Percentiles rank a stretch among this genome's conserved stretches.
Conservation (phyloP, 2,888 invertebrate species). For the Gymnosoma rotundatum region DNA sequence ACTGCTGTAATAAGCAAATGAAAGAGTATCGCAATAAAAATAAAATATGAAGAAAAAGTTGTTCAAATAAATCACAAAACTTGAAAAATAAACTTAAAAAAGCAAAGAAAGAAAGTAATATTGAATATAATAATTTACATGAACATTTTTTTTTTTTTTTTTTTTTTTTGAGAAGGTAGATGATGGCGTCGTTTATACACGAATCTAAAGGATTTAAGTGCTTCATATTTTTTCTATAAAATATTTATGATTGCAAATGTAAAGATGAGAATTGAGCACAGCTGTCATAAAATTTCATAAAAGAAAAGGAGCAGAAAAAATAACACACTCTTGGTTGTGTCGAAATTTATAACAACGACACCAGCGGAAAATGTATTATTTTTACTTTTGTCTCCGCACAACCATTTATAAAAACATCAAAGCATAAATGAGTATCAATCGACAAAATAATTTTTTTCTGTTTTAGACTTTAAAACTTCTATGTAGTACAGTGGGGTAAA, state of each 20-base stretch:
- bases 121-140: slow-evolving; percentile 41
- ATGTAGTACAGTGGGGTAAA: no score
- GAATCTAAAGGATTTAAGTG: slow-evolving; percentile 5
- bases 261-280: slow-evolving; percentile 41
- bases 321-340: no score
- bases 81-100: slow-evolving; percentile 9
- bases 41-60: not conserved
- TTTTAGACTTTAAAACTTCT: no score
- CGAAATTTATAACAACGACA: no score
- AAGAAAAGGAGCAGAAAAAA: not conserved
- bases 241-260: slow-evolving; percentile 7
- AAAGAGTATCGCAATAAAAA: not conserved
- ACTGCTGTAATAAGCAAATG: not conserved
- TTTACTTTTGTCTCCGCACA: no score
- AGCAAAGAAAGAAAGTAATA: slow-evolving; percentile 29
- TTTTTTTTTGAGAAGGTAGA: slow-evolving; percentile 8
- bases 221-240: not conserved
- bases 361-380: no score
- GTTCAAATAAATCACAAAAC: not conserved
- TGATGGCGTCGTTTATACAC: not conserved
- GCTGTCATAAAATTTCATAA: slow-evolving; percentile 59
- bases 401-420: no score
- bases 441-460: no score
- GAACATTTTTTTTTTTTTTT: slow-evolving; percentile 12
- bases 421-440: no score